Evolutionary conservation across 2,797 vertebrate genomes (phyloP).

Genomic region (Bradypodion pumilum): DNA sequence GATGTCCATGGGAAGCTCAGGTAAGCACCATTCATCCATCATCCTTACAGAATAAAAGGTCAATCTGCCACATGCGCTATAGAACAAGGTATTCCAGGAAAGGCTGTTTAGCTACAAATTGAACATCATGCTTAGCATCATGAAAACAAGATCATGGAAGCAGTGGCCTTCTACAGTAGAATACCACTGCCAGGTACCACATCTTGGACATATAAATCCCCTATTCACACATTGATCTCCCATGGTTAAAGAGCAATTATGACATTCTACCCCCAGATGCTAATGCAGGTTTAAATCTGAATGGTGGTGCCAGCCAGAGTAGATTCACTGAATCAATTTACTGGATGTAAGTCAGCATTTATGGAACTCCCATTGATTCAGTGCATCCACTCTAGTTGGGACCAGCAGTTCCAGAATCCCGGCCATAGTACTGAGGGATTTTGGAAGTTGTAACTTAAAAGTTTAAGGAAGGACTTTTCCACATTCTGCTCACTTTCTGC

Average conservation of each 20-base stretch:
- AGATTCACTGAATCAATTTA: too few species aligned
- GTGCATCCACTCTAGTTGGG: too few species aligned
- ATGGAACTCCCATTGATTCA: too few species aligned
- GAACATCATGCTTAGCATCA: neutral
- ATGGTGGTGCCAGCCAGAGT: too few species aligned
- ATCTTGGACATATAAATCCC: neutral
- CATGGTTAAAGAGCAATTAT: neutral
- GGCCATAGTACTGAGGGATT: neutral
- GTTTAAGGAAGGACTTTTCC: neutral
- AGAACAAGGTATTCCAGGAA: slow-evolving; percentile 5
- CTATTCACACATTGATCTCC: neutral
- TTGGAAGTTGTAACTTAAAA: neutral
- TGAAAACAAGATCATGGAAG: neutral
- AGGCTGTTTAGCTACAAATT: neutral
- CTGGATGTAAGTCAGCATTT: too few species aligned
- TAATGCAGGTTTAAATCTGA: too few species aligned
- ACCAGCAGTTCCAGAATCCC: neutral
- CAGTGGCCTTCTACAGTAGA: neutral
- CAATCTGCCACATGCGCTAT: neutral
- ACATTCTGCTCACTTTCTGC: neutral
- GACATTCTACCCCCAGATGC: too few species aligned
- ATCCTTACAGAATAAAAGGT: neutral
- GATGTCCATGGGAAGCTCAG: neutral
- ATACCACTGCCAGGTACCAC: neutral
- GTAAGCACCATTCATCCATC: slow-evolving; percentile 4